These are phyloP conservation scores for Sebastolobus altivelis DNA, from an alignment of 2,797 vertebrate species.

Conservation along the genomic window DNA sequence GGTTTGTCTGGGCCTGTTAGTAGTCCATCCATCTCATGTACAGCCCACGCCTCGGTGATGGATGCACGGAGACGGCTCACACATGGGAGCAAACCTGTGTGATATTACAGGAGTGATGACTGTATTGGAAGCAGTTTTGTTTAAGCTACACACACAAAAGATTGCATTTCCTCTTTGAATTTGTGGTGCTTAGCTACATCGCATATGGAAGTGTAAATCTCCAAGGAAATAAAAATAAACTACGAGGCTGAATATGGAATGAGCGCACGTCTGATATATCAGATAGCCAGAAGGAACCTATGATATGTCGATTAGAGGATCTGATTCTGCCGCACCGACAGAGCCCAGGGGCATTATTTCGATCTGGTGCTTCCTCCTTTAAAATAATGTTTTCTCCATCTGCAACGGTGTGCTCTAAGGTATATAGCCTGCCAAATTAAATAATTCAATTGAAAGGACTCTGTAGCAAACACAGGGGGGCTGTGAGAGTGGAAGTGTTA, in stretches of 20 bases:
- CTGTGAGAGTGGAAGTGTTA: constrained; percentile 12
- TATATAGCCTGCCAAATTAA: constrained; percentile 46
- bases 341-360: constrained; percentile 36
- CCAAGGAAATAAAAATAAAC: constrained; percentile 11
- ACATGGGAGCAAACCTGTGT: constrained; percentile 10
- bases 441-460: constrained; percentile 36
- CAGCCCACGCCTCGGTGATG: constrained; percentile 22
- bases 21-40: constrained; percentile 37
- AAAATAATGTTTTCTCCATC: constrained; percentile 41
- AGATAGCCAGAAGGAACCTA: constrained; percentile 20
- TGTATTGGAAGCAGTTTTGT: constrained; percentile 4
- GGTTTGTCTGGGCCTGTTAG: constrained; percentile 40
- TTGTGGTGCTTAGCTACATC: not conserved
- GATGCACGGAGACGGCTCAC: constrained; percentile 17
- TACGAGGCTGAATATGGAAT: not conserved
- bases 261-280: constrained; percentile 12
- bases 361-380: constrained; percentile 1
- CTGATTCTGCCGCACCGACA: not conserved
- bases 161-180: constrained; percentile 20
- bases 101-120: constrained; percentile 5
- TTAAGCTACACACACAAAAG: constrained; percentile 1
- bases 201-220: constrained; percentile 15
- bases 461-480: constrained; percentile 22
- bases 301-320: constrained; percentile 24
- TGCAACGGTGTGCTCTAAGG: constrained; percentile 24